A percentile compares a stretch with the other conserved stretches of the same genome.
Conservation (phyloP, 2,797 vertebrate genomes). For the Lacerta bilineata region DNA sequence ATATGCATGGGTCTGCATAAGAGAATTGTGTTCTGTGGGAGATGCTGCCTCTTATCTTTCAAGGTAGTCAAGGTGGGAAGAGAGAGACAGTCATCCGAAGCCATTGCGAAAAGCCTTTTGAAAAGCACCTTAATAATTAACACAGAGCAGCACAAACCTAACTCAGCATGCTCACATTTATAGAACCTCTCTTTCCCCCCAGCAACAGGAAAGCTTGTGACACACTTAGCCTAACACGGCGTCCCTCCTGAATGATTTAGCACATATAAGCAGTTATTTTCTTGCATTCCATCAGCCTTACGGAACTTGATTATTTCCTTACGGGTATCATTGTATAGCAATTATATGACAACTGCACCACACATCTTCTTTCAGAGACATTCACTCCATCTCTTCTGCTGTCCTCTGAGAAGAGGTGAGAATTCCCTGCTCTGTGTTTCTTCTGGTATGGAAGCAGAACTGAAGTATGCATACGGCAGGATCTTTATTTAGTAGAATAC, state of each 20-base stretch:
- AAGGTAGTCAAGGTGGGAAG: not conserved
- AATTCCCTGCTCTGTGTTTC: not conserved
- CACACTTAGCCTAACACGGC: not conserved
- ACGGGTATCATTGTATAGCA: constrained; percentile 6
- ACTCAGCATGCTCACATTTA: constrained; percentile 19
- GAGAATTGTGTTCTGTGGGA: not conserved
- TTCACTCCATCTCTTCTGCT: not conserved
- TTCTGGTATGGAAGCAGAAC: not conserved
- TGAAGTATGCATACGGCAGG: not conserved
- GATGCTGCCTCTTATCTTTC: constrained; percentile 6
- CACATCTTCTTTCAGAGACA: constrained; percentile 1
- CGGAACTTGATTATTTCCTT: constrained; percentile 11
- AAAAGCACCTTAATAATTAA: constrained; percentile 21
- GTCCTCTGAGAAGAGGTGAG: not conserved
- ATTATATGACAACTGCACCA: not conserved
- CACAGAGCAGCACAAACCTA: not conserved
- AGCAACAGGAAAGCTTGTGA: constrained; percentile 2
- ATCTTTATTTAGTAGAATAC: not conserved
- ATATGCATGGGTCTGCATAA: constrained; percentile 3
- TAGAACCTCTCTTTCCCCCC: not conserved
- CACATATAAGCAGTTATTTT: constrained; percentile 11
- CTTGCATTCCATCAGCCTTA: not conserved
- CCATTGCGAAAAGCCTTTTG: not conserved
- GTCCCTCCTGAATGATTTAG: constrained; percentile 7
- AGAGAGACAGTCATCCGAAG: constrained; percentile 3